Base-by-base conservation (phyloP, 2,113 vertebrate genomes). In the Apaloderma vittatum region DNA sequence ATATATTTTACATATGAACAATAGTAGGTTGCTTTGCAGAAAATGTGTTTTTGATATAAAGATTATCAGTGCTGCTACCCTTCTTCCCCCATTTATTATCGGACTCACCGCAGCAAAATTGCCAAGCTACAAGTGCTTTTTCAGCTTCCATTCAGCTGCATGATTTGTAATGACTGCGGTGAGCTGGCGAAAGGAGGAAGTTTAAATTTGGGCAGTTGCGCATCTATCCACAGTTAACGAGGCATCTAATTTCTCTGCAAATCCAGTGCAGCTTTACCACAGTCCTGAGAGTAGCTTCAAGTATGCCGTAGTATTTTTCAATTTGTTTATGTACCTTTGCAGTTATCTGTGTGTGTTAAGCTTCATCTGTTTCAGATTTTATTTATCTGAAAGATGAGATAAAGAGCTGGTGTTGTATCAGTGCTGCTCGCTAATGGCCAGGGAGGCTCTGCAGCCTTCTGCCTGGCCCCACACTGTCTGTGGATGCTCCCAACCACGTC, bases 131-230 rank as follows among this genome's bases (percentile, higher is more conserved):
- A 22, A 55, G 62, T 75, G 91, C 89, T 87, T 90, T 93, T 94
- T 86, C 73, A 92, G 96, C 73, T 83, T 86, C 87, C 82, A 88
- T 94, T 97, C 75, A 89, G 76, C 80, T 55, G n/a, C 88, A 75
- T 79, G 89, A 89, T 96, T 95, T 93, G 96, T 95, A 97, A 88
- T 93, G 91, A 95, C 57, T 92, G 77, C 94, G 88, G 82, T 88
- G 88, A 97, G 88, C 90, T 77, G 78, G 43, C 75, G 78, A 75
- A 94, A 97, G 85, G 74, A 91, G 74, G 84, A 97, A 88, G 96
- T 97, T 97, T 92, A 91, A 97, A 96, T 96, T 95, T 94, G 86
- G 96, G 85, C 78, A 84, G 90, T 97, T 97, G 94, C 75, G 70
- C 86, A 65, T 95, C 83, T 97, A 76, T 79, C 90, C 51, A 21